Evolutionary conservation across 2,797 vertebrate species (phyloP).

Genomic region (Odontamblyopus rebecca): DNA sequence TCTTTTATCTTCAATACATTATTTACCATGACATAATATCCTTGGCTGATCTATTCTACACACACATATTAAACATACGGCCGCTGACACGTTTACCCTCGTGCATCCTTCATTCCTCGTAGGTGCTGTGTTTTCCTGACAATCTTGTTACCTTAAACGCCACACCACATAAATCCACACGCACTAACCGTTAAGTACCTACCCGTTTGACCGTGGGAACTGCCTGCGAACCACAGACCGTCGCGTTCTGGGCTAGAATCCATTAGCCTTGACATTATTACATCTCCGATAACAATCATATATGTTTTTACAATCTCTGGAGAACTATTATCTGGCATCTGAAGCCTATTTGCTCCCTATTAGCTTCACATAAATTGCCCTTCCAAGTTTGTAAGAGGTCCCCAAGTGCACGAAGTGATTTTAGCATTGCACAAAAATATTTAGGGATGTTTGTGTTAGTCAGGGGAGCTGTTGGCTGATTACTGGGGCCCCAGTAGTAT

Average conservation of each 20-base stretch:
- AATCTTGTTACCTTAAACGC: not conserved
- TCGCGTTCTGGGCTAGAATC: constrained; percentile 9
- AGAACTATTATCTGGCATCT: constrained; percentile 33
- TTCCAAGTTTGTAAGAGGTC: constrained; percentile 46
- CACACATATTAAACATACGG: not conserved
- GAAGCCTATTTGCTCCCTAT: constrained; percentile 42
- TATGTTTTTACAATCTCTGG: constrained; percentile 33
- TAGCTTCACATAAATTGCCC: constrained; percentile 33
- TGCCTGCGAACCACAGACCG: not conserved
- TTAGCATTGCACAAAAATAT: constrained; percentile 41
- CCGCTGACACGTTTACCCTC: not conserved
- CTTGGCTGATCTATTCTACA: not conserved
- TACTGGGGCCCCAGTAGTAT: constrained; percentile 56
- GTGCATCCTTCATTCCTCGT: not conserved
- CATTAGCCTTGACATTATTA: constrained; percentile 16
- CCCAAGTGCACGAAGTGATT: constrained; percentile 34
- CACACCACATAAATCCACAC: constrained; percentile 4
- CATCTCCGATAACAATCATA: constrained; percentile 27
- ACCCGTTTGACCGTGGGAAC: not conserved
- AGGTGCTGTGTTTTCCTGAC: constrained; percentile 9
- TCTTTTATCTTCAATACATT: too few species aligned
- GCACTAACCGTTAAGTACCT: not conserved
- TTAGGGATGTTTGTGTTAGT: constrained; percentile 41
- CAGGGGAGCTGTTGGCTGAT: constrained; percentile 50
- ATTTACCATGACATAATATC: not conserved